Base-by-base conservation (phyloP, 37 sponge, comb jelly and placozoan genomes). In the Trichoplax adhaerens region DNA sequence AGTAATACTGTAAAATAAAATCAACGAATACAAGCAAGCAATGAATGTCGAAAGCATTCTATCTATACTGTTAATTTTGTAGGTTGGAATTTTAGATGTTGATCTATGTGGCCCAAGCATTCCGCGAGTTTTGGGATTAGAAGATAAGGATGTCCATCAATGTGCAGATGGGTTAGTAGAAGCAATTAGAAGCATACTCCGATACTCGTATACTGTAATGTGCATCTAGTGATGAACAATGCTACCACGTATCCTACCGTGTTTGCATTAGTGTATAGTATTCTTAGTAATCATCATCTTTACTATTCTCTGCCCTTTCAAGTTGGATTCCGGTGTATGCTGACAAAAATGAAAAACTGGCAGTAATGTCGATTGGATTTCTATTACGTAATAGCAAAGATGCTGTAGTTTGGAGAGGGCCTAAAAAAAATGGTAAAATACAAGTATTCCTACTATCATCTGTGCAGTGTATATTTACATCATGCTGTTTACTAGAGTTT, bases 341-440 rank as follows among this genome's bases (percentile, higher is more conserved):
- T 62, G 83, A 80, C 77, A 81, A 87, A 47, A 72, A 90, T 52
- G 99, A 98, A 49, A 89, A 98, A 76, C 70, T 98, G 53, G 86
- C 81, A 54, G 94, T 98, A 63, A 98, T 98, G 99, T 92, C 94
- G 1, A 84, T 98, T n/a, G 99, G 91, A 4, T 93, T 98, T 58
- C 86, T 98, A 5, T 76, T 97, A 3, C 53, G 81, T 58, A 83
- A 81, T 56, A 87, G 85, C 3, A 80, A 85, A 53, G 91, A 89
- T 81, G 99, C 99, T 47, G 91, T 98, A 63, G 93, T 98, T 5
- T 98, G 99, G 99, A 81, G 99, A 69, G 99, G 99, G 77, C 94
- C 99, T 12, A 98, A 98, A 78, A 98, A 98, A 68, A 98, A 98
- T 83, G 99, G 94, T 85, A 58, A 71, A 72, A 53, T 0, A 49